Evolutionary conservation across 2,797 vertebrate species (phyloP).

Genomic region (Tapirus indicus): DNA sequence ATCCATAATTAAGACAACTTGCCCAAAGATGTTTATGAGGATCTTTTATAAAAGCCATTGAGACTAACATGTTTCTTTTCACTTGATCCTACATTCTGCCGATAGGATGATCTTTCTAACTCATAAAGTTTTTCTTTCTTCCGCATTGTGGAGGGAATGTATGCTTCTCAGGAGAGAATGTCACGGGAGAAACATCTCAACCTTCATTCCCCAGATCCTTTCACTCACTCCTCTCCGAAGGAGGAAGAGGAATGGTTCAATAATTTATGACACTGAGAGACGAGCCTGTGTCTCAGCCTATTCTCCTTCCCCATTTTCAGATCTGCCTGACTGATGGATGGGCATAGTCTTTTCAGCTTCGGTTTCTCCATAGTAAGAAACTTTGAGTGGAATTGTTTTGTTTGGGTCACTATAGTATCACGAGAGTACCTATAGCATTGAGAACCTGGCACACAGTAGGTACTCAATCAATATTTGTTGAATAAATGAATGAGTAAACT

Average conservation of each 20-base stretch:
- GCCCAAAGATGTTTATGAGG: background rate
- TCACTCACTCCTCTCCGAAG: background rate
- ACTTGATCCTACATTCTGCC: background rate
- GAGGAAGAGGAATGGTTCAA: background rate
- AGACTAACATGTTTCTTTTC: background rate
- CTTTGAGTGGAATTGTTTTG: background rate
- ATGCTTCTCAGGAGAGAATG: background rate
- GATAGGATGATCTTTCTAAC: background rate
- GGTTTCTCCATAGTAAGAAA: background rate
- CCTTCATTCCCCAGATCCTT: background rate
- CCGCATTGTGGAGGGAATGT: background rate
- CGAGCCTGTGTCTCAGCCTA: too few species aligned
- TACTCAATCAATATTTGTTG: background rate
- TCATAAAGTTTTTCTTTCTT: background rate
- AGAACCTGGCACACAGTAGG: background rate
- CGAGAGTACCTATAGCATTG: background rate
- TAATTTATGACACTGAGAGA: background rate
- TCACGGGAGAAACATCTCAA: background rate
- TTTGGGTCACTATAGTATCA: background rate
- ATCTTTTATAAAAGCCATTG: background rate
- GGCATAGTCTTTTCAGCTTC: background rate
- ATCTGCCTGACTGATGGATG: background rate
- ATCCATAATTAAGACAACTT: background rate
- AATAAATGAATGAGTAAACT: background rate
- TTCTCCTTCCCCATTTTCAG: background rate